Evolutionary conservation across 2,888 invertebrate species (phyloP), one percentile per base, ranked within the genome.

Genomic region (Pammene fasciana): DNA sequence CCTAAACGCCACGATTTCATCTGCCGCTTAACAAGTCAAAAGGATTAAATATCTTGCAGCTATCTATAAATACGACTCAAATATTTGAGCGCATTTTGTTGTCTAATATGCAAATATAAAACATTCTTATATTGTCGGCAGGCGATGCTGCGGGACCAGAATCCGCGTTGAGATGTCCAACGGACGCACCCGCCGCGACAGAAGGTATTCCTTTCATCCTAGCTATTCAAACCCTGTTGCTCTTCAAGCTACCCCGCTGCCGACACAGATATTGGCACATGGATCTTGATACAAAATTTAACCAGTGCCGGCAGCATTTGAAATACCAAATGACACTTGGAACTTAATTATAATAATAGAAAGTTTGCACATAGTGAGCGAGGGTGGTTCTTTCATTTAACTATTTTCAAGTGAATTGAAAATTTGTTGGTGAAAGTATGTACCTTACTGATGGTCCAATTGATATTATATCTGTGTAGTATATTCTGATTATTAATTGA

Each of bases 141-240:
- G 97, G 72, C 95, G 97, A 62, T 96, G 97, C 89, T 97, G 97
- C 89, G 97, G 98, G 10, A 96, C 97, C 38, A 94, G 97, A 80
- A 97, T 98, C 65, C 95, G 97, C 72, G 97, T 98, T 14, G 98
- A 98, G 92, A 98, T 98, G 98, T 97, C 97, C 0, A 97, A 96
- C 73, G 97, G 97, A 0, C 94, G 97, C 77, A 96, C 96, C 62
- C 93, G 97, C 64, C 94, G 94, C 76, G 96, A 95, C 67, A 95
- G 95, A 70, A 94, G 94, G 73, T 89, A 87, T 73, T 82, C 82
- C 36, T 82, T 80, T 81, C 84, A 78, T 74, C 8, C 45, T 45
- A 9, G 70, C 74, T 10, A 41, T 62, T 41, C 10, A 11, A 13
- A 7, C 50, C 18, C 13, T 5, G 1, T n/a, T 18, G 41, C 62